These are phyloP conservation scores for Trachymyrmex cornetzi DNA, from an alignment of 1,140 invertebrate genomes.

Conservation along the genomic window DNA sequence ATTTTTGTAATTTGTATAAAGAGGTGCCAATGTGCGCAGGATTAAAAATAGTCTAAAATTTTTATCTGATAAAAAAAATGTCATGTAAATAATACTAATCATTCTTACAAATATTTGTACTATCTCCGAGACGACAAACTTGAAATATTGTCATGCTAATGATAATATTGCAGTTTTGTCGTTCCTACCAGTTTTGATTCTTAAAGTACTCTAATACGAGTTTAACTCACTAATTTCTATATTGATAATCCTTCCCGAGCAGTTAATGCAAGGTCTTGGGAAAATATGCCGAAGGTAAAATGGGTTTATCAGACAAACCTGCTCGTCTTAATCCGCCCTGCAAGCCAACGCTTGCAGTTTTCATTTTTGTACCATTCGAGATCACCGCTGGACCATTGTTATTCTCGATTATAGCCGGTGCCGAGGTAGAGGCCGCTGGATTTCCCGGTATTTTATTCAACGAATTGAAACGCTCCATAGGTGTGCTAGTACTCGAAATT, in stretches of 20 bases:
- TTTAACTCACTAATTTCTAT: conserved; percentile 39
- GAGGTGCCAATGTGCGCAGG: conserved; percentile 18
- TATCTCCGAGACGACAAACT: conserved; percentile 54
- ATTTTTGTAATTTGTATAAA: conserved; percentile 36
- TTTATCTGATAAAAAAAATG: conserved; percentile 21
- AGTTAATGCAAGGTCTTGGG: conserved; percentile 81
- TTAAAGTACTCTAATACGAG: conserved; percentile 37
- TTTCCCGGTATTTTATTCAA: conserved; percentile 76
- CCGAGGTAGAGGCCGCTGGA: conserved; percentile 71
- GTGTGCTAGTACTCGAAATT: conserved; percentile 85
- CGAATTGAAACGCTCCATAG: conserved; percentile 82
- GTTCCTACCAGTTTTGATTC: conserved; percentile 55
- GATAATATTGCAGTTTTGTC: conserved; percentile 44
- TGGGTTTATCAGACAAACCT: conserved; percentile 81
- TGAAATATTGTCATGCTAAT: conserved; percentile 29
- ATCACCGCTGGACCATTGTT: conserved; percentile 80
- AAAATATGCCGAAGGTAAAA: conserved; percentile 84
- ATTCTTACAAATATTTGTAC: conserved; percentile 71
- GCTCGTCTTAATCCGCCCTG: conserved; percentile 83
- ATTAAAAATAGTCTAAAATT: conserved; percentile 32
- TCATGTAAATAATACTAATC: conserved; percentile 66
- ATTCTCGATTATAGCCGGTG: conserved; percentile 80
- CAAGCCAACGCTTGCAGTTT: conserved; percentile 76
- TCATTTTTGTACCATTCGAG: conserved; percentile 77
- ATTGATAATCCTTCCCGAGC: neutral